phyloP scores from a whole-genome alignment of 2,113 vertebrate species.

The Herpailurus yagouaroundi region DNA sequence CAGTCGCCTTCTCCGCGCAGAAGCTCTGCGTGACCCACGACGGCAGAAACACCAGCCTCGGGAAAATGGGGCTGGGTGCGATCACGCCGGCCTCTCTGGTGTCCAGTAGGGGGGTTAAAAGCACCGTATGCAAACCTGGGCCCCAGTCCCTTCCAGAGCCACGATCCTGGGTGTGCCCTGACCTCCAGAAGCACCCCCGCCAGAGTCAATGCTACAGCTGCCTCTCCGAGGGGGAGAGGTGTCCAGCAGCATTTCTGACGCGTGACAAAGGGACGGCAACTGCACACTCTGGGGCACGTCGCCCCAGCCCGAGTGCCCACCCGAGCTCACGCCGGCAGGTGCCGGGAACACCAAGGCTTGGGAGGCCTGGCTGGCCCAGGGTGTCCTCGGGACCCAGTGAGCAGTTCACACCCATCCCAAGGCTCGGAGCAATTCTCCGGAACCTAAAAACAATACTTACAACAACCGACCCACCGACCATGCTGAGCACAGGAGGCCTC shows the following conservation, averaged over 20 bases:
- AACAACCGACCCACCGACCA: not conserved
- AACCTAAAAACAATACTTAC: not conserved
- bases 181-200: not conserved
- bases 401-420: not conserved
- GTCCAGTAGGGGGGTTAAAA: not conserved
- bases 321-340: no score
- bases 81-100: not conserved
- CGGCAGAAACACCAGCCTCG: not conserved
- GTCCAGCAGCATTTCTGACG: not conserved
- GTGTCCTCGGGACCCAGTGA: not conserved
- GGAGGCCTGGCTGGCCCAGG: no score
- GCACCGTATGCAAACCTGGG: not conserved
- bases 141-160: not conserved
- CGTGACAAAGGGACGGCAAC: not conserved
- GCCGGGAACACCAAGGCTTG: not conserved
- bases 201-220: not conserved
- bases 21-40: not conserved
- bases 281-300: rapidly evolving
- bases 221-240: not conserved
- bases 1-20: not conserved
- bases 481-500: not conserved
- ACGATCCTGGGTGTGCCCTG: no score
- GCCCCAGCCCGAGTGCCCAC: not conserved
- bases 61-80: not conserved
- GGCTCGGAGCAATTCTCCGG: not conserved